phyloP scores from a whole-genome alignment of 1,140 invertebrate species.

The Anadara kagoshimensis region DNA sequence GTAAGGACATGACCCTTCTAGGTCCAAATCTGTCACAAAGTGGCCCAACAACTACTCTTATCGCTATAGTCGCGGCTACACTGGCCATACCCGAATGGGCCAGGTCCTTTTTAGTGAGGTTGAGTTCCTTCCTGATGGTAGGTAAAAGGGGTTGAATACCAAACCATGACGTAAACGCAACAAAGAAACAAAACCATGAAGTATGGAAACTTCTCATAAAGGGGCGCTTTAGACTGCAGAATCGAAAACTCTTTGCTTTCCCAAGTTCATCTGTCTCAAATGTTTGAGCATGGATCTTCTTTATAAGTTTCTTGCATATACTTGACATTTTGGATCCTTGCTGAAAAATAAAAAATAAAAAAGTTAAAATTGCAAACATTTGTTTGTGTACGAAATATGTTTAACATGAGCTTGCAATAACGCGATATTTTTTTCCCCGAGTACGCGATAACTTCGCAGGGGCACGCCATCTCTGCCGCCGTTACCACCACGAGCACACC shows the following conservation, averaged over 20 bases:
- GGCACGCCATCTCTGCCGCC: too few relatives aligned
- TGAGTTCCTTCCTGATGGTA: slow-evolving; percentile 2
- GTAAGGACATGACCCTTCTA: background rate
- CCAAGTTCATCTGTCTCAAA: slow-evolving; percentile 8
- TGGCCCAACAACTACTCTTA: slow-evolving; percentile 5
- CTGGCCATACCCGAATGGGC: slow-evolving; percentile 1
- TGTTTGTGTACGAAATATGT: too few relatives aligned
- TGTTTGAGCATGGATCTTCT: slow-evolving; percentile 13
- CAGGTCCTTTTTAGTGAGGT: background rate
- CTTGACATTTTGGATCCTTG: too few relatives aligned
- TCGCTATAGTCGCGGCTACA: slow-evolving; percentile 8
- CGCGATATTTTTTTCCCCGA: too few relatives aligned
- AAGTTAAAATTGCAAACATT: too few relatives aligned
- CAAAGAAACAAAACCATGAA: slow-evolving; percentile 13
- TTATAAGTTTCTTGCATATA: background rate
- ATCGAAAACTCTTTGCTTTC: slow-evolving; percentile 17
- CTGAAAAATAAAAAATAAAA: too few relatives aligned
- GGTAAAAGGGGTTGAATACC: too few relatives aligned
- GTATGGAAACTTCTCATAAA: slow-evolving; percentile 9
- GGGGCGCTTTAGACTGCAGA: slow-evolving; percentile 1
- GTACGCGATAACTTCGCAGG: too few relatives aligned
- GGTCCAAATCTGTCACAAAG: slow-evolving; percentile 20
- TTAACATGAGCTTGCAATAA: too few relatives aligned
- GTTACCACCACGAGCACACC: too few relatives aligned
- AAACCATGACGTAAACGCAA: slow-evolving; percentile 12